Evolutionary conservation across 2,888 invertebrate species (phyloP).

Genomic region (Ichneumoninae sp.): DNA sequence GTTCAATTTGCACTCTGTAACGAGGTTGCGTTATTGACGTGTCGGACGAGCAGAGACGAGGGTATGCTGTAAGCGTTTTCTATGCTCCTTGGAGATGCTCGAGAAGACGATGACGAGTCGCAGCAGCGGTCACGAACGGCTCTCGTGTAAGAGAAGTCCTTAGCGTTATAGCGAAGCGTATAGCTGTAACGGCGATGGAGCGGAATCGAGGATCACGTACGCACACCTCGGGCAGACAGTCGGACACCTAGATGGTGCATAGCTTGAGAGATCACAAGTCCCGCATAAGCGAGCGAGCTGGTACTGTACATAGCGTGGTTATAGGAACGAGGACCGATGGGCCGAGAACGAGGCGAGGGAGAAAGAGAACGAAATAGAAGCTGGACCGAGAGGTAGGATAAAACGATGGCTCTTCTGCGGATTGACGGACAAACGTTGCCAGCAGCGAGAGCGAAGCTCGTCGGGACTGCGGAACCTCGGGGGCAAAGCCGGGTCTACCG

Average conservation of each 20-base stretch:
- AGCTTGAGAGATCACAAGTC: slow-evolving; percentile 51
- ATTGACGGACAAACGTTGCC: slow-evolving; percentile 56
- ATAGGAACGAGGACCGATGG: slow-evolving; percentile 42
- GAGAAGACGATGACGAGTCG: slow-evolving; percentile 18
- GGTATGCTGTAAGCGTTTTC: slow-evolving; percentile 7
- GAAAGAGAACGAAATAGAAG: slow-evolving; percentile 32
- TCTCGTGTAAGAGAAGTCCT: slow-evolving; percentile 22
- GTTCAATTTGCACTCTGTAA: slow-evolving; percentile 42
- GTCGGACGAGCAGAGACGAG: slow-evolving; percentile 11
- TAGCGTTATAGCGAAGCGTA: not conserved
- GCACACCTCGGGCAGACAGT: slow-evolving; percentile 58
- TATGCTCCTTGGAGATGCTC: slow-evolving; percentile 10
- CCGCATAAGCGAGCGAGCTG: slow-evolving; percentile 31
- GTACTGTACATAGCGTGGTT: slow-evolving; percentile 48
- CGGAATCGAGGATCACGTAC: slow-evolving; percentile 58
- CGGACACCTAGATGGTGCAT: slow-evolving; percentile 62
- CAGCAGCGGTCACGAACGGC: slow-evolving; percentile 1
- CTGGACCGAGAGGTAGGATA: slow-evolving; percentile 24
- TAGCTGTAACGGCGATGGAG: not conserved
- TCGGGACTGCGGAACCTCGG: slow-evolving; percentile 57
- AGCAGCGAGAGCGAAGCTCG: slow-evolving; percentile 54
- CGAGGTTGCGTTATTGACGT: slow-evolving; percentile 44
- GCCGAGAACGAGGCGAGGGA: slow-evolving; percentile 1
- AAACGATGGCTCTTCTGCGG: slow-evolving; percentile 37
- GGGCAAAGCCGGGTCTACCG: slow-evolving; percentile 25